Base-by-base conservation (phyloP, 1,140 invertebrate species). In the Lepidotrigona ventralis region DNA sequence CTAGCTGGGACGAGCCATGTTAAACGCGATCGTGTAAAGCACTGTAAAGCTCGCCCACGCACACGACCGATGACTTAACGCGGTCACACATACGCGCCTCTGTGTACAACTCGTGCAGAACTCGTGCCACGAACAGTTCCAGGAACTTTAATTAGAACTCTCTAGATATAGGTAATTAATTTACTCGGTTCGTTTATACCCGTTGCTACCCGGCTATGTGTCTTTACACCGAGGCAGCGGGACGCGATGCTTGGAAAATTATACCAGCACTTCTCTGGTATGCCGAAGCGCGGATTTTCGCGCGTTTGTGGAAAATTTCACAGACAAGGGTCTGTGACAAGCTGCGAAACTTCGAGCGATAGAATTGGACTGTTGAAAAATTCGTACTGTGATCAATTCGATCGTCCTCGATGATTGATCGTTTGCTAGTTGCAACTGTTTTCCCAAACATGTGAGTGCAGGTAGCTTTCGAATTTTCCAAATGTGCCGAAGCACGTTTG, bases 111-210 rank as follows among this genome's bases (percentile, higher is more conserved):
- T 33, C 71, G 74, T 46, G 51, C 72, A 39, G 26, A 75, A 71
- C 46, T 63, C 76, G 77, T 71, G 84, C 82, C 73, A 84, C 84
- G 89, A 90, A 89, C 83, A 89, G 85, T 81, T 82, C 63, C 58
- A 23, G 72, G 81, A 89, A 89, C 87, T 90, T 90, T 90, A 90
- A 90, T 90, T 89, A 89, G 89, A 89, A 84, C 76, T 75, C 69
- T 58, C 56, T 64, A 80, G 88, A 83, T 90, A 89, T 83, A 87
- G 81, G 75, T 88, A 86, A 89, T 90, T 86, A 90, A 90, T 83
- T 90, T 81, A 89, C 56, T 80, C 60, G 80, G 53, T 29, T 73
- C 54, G 63, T 66, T 60, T 81, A 63, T 69, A 66, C 58, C 56
- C 51, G 71, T 29, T 74, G 29, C 46, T 46, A 46, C 14, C 26